Evolutionary conservation across 2,888 invertebrate genomes (phyloP).

Genomic region (Tetragnatha montana): DNA sequence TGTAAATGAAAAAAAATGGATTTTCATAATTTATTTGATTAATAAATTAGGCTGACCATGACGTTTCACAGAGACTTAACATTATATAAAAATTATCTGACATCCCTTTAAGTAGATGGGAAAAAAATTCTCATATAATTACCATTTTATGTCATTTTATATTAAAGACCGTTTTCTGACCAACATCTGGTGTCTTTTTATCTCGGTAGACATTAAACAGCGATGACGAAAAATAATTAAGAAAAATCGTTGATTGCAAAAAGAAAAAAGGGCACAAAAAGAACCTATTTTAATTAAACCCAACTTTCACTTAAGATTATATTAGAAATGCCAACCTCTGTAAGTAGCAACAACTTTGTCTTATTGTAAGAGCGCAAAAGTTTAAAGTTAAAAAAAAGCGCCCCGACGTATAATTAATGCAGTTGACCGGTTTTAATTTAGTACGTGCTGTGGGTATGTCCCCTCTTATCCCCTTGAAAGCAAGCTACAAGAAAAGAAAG

Average conservation of each 20-base stretch:
- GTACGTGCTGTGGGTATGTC: constrained; percentile 5
- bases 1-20: too few species aligned
- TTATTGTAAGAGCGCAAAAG: constrained; percentile 37
- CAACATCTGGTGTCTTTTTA: background rate
- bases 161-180: background rate
- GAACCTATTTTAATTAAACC: constrained; percentile 56
- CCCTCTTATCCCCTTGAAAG: constrained; percentile 8
- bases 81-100: too few species aligned
- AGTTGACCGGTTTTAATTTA: constrained; percentile 67
- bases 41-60: too few species aligned
- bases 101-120: too few species aligned
- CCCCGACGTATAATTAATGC: constrained; percentile 59
- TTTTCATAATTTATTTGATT: too few species aligned
- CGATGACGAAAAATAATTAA: constrained; percentile 18
- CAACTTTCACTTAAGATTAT: constrained; percentile 64
- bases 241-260: constrained; percentile 14
- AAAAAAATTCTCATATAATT: too few species aligned
- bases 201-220: background rate
- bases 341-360: constrained; percentile 47
- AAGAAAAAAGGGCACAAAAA: constrained; percentile 10
- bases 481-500: constrained; percentile 20
- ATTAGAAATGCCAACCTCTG: constrained; percentile 38
- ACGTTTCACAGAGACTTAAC: too few species aligned
- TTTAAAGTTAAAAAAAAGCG: constrained; percentile 30
- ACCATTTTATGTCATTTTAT: background rate